Evolutionary conservation across 2,888 invertebrate genomes (phyloP), one percentile per base, ranked within the genome.

Genomic region (Palloptera scutellata): DNA sequence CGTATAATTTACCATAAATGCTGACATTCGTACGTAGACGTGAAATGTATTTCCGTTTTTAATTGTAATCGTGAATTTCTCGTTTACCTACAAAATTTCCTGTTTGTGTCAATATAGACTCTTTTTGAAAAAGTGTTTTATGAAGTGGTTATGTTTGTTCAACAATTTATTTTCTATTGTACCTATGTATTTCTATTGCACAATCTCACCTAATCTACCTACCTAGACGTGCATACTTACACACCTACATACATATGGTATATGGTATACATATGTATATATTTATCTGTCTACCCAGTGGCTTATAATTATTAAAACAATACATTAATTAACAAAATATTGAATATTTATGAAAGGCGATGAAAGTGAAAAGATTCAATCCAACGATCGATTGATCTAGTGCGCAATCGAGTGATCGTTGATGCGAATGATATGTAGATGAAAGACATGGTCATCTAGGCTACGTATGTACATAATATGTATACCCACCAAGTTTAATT

Each of bases 321-420:
- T 48, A 51, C 57, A 42, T 59, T 58, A 59, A 64, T 53, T 59
- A 58, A 52, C 48, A n/a, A 30, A 30, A 30, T 19, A 51, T 64
- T 64, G 59, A 58, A 64, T 64, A 64, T 64, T 64, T 59, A 59
- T 59, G 43, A 64, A 30, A 30, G 12, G 19, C 13, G 20, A 54
- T 48, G 15, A n/a, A 30, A n/a, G 15, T 48, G 48, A 48, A 48
- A 48, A 48, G 2, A 8, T n/a, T 48, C 48, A 3, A 48, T 3
- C 48, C 48, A 13, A 4, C 13, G 13, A 48, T 15, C 15, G 48
- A 15, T 48, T 48, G 15, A 30, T 30, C 30, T 30, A 30, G 30
- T 30, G 48, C 6, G 11, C 48, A 11, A 15, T 48, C 15, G 48
- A 10, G 10, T 15, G 48, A 9, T 15, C n/a, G 11, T 8, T 15